Percentiles rank a stretch among this genome's conserved stretches.
phyloP scores from a whole-genome alignment of 2,113 vertebrate species.

The Probosciger aterrimus region DNA sequence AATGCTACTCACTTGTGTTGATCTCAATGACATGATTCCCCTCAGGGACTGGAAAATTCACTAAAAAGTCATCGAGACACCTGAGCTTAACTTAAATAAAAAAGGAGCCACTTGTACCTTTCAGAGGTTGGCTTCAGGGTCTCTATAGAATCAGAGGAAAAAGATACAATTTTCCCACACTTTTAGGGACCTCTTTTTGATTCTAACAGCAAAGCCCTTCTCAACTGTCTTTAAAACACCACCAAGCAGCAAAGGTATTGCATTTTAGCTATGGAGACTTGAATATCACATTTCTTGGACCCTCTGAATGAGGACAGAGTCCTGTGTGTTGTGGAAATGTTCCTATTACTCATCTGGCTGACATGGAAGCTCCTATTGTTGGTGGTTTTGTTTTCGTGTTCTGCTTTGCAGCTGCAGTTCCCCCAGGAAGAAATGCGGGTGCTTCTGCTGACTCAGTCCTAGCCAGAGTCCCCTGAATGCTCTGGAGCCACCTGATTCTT shows the following conservation, averaged over 20 bases:
- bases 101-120: not conserved
- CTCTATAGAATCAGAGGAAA: not conserved
- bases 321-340: conserved; percentile 12
- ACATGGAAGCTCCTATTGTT: conserved; percentile 29
- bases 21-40: not conserved
- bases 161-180: rapidly evolving
- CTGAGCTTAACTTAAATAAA: not conserved
- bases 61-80: not conserved
- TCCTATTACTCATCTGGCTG: conserved; percentile 46
- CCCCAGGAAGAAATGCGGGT: not conserved
- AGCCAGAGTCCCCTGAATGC: not conserved
- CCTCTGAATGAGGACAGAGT: not conserved
- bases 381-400: conserved; percentile 48
- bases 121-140: not conserved
- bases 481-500: not conserved
- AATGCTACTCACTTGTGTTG: not conserved
- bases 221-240: not conserved
- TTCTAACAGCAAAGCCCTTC: not conserved
- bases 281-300: not conserved
- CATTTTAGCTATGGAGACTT: not conserved
- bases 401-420: conserved; percentile 44
- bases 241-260: not conserved
- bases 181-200: not conserved
- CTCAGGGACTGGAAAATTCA: not conserved
- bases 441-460: conserved; percentile 46